These are phyloP conservation scores for Apis laboriosa DNA, from an alignment of 1,140 invertebrate genomes.

Conservation along the genomic window DNA sequence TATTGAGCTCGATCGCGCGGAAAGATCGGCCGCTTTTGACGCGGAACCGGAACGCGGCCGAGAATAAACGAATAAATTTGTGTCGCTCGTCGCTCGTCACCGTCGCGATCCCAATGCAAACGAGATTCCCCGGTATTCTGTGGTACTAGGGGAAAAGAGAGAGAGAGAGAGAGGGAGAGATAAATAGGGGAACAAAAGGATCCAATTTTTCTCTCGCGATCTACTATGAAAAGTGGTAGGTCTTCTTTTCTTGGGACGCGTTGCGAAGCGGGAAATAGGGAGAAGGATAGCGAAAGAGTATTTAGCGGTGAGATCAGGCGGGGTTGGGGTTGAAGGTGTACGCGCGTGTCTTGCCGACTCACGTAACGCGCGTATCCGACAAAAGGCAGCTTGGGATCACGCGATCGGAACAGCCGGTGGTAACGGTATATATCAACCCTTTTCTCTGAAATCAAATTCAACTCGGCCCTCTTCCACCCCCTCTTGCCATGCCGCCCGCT, in stretches of 20 bases:
- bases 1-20: constrained; percentile 54
- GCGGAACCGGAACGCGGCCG: constrained; percentile 5
- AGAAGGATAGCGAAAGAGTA: not conserved
- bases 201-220: too few species aligned
- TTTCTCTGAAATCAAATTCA: constrained; percentile 79
- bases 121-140: too few species aligned
- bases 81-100: not conserved
- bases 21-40: constrained; percentile 41
- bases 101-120: too few species aligned
- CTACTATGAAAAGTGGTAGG: not conserved
- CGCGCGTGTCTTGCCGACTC: constrained; percentile 39
- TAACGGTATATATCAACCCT: constrained; percentile 72
- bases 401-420: constrained; percentile 71
- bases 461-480: constrained; percentile 42
- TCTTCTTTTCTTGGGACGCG: not conserved
- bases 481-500: not conserved
- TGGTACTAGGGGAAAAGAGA: too few species aligned
- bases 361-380: constrained; percentile 59
- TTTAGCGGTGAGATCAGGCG: constrained; percentile 1
- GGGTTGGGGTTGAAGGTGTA: constrained; percentile 10
- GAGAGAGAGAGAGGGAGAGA: too few species aligned
- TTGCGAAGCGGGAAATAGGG: not conserved
- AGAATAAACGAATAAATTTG: constrained; percentile 37
- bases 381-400: constrained; percentile 73
- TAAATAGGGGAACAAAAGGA: too few species aligned